Base-by-base conservation (phyloP, 2,888 invertebrate genomes). In the Drosophila buzzatii region DNA sequence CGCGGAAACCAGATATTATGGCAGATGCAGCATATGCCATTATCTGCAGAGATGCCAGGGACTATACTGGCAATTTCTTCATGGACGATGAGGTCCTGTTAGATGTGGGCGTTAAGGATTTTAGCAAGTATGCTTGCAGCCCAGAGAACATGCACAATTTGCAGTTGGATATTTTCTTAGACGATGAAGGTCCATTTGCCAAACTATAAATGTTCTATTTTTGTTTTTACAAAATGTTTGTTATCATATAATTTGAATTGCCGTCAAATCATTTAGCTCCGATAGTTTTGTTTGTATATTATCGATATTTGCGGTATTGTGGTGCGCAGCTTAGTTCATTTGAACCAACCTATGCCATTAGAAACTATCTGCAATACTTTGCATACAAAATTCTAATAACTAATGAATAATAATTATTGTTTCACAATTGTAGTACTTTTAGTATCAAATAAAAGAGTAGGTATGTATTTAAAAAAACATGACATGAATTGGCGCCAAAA, bases 21-120 rank as follows among this genome's bases (percentile, higher is more conserved):
- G 92, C 92, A 0, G 93, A 92, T 81, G 92, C 93, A 27, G 93
- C 93, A 2, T 92, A 92, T 70, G 80, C 79, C 2, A 85, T 91
- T 12, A 55, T 90, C 27, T 91, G 91, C 12, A 96, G 96, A 86
- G 96, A 98, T 85, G 96, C 97, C 3, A 95, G 94, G 86, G 93
- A 94, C 0, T 95, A 95, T 84, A 98, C 97, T 0, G 99, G 99
- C 0, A 95, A 99, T 90, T 99, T 99, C 92, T 96, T 95, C 37
- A 96, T 99, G 53, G 99, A 99, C 91, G 99, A 99, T 90, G 96
- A 97, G 9, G 94, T 99, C 0, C 93, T 99, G 2, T 93, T 92
- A 74, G 94, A 95, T 31, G 96, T 95, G 65, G 99, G 99, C 0
- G 94, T 99, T 31, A 96, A 94, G 0, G 97, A 99, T 93, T 94